Conservation (phyloP, 1,140 invertebrate genomes). For the Camponotus pennsylvanicus region DNA sequence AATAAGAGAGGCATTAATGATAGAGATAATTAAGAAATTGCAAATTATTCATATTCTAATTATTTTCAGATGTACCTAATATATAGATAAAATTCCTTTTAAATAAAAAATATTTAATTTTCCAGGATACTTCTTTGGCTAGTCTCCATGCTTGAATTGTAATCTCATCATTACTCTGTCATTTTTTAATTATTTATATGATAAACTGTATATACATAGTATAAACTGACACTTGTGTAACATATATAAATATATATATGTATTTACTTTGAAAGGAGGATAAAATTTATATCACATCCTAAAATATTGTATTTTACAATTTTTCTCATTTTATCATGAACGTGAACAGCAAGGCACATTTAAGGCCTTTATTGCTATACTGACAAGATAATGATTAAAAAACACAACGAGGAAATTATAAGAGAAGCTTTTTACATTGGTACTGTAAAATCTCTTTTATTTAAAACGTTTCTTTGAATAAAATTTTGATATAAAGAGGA, state of each 20-base stretch:
- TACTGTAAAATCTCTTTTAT: neutral
- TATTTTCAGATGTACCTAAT: too few species aligned
- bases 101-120: slow-evolving; percentile 31
- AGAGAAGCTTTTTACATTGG: slow-evolving; percentile 32
- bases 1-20: too few species aligned
- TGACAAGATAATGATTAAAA: slow-evolving; percentile 53
- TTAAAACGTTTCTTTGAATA: neutral
- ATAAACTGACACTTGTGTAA: slow-evolving; percentile 42
- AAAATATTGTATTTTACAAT: slow-evolving; percentile 70
- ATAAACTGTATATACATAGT: neutral
- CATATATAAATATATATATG: neutral
- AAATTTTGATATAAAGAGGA: slow-evolving; percentile 3
- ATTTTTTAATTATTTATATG: slow-evolving; percentile 40
- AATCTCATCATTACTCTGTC: slow-evolving; percentile 38
- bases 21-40: too few species aligned
- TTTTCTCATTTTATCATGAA: slow-evolving; percentile 50
- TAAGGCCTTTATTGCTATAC: slow-evolving; percentile 70
- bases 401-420: slow-evolving; percentile 41
- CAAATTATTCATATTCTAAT: too few species aligned
- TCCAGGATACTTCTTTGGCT: slow-evolving; percentile 53
- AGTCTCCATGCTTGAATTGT: slow-evolving; percentile 40
- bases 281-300: slow-evolving; percentile 60
- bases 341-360: slow-evolving; percentile 70
- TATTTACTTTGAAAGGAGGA: slow-evolving; percentile 18
- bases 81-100: too few species aligned